Conservation (phyloP, 2,113 vertebrate genomes). For the Paradoxurus hermaphroditus region DNA sequence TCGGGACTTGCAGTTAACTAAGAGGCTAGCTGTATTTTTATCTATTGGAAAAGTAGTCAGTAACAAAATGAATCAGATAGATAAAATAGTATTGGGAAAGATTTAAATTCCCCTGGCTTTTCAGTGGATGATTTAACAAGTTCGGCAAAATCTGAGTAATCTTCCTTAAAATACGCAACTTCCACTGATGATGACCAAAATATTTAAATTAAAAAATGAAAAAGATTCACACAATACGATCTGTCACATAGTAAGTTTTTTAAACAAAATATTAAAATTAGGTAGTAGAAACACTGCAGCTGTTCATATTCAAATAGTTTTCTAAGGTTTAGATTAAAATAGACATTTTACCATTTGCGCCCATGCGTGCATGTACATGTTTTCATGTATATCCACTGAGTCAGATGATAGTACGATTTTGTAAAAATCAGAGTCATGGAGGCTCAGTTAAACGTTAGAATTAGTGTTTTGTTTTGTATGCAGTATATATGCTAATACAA, state of each 20-base stretch:
- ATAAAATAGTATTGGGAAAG: slow-evolving; percentile 40
- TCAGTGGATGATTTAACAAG: slow-evolving; percentile 41
- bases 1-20: slow-evolving; percentile 71
- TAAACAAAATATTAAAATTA: slow-evolving; percentile 32
- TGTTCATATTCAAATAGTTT: neutral
- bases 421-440: neutral
- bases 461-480: neutral
- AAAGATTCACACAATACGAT: neutral
- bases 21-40: slow-evolving; percentile 66
- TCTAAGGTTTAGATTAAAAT: neutral
- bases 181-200: neutral
- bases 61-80: slow-evolving; percentile 56
- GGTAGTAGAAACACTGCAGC: neutral
- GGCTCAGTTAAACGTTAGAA: neutral
- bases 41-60: slow-evolving; percentile 34
- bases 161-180: neutral
- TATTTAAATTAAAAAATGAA: slow-evolving; percentile 30
- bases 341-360: neutral
- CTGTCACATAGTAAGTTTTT: neutral
- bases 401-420: neutral
- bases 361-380: fast-evolving
- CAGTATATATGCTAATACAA: neutral
- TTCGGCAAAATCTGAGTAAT: neutral
- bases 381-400: neutral
- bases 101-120: slow-evolving; percentile 30